Base-by-base conservation (phyloP, 2,888 invertebrate genomes). In the Aproaerema taeniolella region DNA sequence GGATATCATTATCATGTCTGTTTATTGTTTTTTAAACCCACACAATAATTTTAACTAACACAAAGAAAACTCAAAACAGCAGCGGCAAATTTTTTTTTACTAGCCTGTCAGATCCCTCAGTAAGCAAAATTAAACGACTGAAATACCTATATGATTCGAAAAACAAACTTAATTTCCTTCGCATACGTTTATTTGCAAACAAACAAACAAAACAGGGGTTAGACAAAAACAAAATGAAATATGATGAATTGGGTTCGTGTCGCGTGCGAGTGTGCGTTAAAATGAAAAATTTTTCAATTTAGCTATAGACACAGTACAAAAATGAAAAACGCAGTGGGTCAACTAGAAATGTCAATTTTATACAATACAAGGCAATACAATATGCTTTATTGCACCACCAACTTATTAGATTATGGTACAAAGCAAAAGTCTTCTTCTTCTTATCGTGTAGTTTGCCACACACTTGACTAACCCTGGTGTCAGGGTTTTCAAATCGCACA, bases 281-380 rank as follows among this genome's bases (percentile, higher is more conserved):
- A 57, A 55, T 48, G 51, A 61, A 62, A 54, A 54, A 56, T 57
- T 55, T n/a, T 39, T 48, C 55, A 58, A 58, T 61, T 55, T 45
- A 46, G 53, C 52, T 50, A 50, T 33, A 33, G 15, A 5, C 5
- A n/a, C 11, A 17, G 14, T 29, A 29, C 29, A 13, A 14, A 11
- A 14, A 28, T 1, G 28, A 28, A 3, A 12, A 9, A 5, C 4
- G 9, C 3, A 28, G 11, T 28, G 11, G 13, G 10, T 11, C 31
- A 15, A 31, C 31, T n/a, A 2, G 10, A n/a, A n/a, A n/a, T n/a
- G n/a, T n/a, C n/a, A n/a, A n/a, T n/a, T n/a, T n/a, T n/a, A n/a
- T n/a, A n/a, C n/a, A n/a, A n/a, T n/a, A n/a, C n/a, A n/a, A n/a
- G n/a, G n/a, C n/a, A n/a, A n/a, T n/a, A n/a, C n/a, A n/a, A n/a